Evolutionary conservation across 2,113 vertebrate genomes (phyloP), one percentile per base, ranked within the genome.

Genomic region (Charadrius vociferus): DNA sequence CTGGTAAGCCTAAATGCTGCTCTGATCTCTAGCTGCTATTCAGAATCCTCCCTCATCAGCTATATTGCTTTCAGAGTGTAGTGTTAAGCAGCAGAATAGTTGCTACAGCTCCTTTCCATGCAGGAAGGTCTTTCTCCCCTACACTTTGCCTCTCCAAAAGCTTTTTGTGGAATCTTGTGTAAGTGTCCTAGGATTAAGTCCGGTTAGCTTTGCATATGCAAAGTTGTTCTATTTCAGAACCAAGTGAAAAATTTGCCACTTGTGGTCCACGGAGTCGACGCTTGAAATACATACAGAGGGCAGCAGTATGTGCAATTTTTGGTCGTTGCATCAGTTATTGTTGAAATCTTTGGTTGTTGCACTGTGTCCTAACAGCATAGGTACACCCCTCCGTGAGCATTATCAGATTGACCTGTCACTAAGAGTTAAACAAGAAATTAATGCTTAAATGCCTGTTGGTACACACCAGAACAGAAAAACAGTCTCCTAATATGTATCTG

Each of bases 281-380:
- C 8, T 74, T 85, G 13, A 79, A 58, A n/a, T 49, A 29, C 7
- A 2, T 77, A 11, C 15, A 56, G 14, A 26, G 27, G 7, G 32
- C 47, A 66, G 70, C 30, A 61, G 3, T 32, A 7, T 22, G 39
- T 74, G 36, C 24, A 49, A 3, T 49, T 63, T 93, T 50, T 79
- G 6, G 55, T 62, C 4, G 3, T 47, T 63, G 6, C 11, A 32
- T 74, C 21, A 9, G 7, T 72, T 80, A 8, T 0, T 39, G 3
- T 50, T 83, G 50, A 53, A 77, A 41, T 73, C 24, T 63, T 92
- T 82, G 45, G 5, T 81, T 73, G 47, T 74, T 55, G 14, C 22
- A 9, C 6, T 32, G 4, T 59, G 58, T 58, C 22, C 11, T 67
- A 24, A 32, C 12, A 67, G 29, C 13, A 34, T 20, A 39, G 63